Conservation (phyloP, 1,140 invertebrate species). For the Anastrepha ludens region DNA sequence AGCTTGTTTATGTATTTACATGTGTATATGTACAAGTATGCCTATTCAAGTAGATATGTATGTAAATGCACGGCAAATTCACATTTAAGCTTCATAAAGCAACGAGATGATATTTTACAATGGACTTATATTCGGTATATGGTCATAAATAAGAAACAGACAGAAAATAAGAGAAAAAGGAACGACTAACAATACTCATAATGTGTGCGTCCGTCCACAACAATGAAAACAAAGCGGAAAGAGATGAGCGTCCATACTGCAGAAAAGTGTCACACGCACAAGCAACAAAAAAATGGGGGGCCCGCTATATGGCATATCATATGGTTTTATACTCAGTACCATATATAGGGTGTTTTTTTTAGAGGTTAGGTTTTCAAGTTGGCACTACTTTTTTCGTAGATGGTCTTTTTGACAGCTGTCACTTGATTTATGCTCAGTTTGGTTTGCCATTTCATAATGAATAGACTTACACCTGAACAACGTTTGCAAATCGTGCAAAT, state of each 20-base stretch:
- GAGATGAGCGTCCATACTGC: not conserved
- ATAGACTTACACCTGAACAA: no score
- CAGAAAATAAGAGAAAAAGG: not conserved
- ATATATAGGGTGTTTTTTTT: not conserved
- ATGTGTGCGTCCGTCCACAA: not conserved
- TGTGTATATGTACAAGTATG: not conserved
- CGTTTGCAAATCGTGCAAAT: no score
- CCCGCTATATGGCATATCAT: no score
- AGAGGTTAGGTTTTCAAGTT: no score
- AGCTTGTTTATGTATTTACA: not conserved
- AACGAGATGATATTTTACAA: not conserved
- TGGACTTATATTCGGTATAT: not conserved
- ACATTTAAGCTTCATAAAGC: not conserved
- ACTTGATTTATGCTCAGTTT: no score
- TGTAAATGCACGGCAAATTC: no score
- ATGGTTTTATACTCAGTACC: no score
- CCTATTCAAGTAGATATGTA: no score
- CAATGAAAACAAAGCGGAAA: not conserved
- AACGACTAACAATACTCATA: not conserved
- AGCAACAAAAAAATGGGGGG: no score
- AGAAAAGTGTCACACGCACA: not conserved
- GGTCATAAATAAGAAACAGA: not conserved
- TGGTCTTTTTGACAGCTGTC: no score
- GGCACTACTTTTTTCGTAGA: no score
- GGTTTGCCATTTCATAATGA: no score